Base-by-base conservation (phyloP, 1,140 invertebrate genomes). In the Drosophila trapezifrons region DNA sequence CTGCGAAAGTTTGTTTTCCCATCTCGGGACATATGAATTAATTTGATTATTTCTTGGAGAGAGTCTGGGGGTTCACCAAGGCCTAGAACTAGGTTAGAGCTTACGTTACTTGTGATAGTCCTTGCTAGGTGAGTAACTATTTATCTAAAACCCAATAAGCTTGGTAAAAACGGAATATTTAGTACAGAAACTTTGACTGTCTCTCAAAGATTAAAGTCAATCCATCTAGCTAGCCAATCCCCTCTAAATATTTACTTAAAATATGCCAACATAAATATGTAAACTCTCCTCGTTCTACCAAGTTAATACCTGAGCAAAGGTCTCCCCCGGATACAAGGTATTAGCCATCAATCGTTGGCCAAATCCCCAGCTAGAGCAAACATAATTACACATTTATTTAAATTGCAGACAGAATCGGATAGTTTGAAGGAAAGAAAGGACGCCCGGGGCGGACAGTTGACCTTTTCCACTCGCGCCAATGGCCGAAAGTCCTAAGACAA, bases 371-470 rank as follows among this genome's bases (percentile, higher is more conserved):
- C 13, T 20, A 60, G 43, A 56, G 43, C 57, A 80, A 89, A 83
- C 64, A 87, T 77, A 80, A 83, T 83, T 83, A 65, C 17, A 55
- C 4, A 67, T 83, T 77, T 78, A 89, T 89, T 87, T 60, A 83
- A 87, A 83, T 74, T 63, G 15, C 17, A 25, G n/a, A 17, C 17
- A 9, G 1, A 37, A 32, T 40, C 25, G 2, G 27, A 46, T 40
- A 18, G 51, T 52, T 52, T 7, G 9, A n/a, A 15, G 25, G 7
- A 18, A 25, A 40, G 42, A 69, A 47, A 47, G 40, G 38, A 42
- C n/a, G 63, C 45, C 29, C 15, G 32, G 22, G 46, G 56, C 58
- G 37, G 47, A 49, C 67, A 79, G 56, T 74, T 87, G 80, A 87
- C 76, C 84, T 80, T 65, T 76, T 46, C 52, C 46, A 58, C 58